Percentiles rank a stretch among this genome's conserved stretches.
These are phyloP conservation scores for Heteromormyrus szaboi DNA, from an alignment of 2,797 vertebrate genomes.

Conservation along the genomic window DNA sequence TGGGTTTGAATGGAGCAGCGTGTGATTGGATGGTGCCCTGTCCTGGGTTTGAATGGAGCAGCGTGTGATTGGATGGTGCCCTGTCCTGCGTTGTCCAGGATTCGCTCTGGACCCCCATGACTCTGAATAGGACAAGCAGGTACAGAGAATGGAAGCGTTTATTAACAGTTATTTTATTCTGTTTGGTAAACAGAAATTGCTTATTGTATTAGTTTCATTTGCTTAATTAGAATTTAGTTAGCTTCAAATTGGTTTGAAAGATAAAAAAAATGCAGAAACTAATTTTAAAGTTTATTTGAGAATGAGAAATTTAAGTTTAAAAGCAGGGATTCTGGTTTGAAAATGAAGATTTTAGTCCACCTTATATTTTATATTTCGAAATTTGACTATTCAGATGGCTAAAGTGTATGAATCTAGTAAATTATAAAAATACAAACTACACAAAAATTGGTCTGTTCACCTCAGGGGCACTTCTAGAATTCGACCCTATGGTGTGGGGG, in stretches of 20 bases:
- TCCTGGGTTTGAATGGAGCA: no score
- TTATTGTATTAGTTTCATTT: not conserved
- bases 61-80: no score
- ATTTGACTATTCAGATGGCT: not conserved
- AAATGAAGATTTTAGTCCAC: not conserved
- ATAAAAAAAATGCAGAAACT: not conserved
- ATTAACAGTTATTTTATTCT: not conserved
- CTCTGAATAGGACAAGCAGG: not conserved
- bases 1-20: not conserved
- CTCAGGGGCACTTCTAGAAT: not conserved
- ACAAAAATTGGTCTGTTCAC: not conserved
- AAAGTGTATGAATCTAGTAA: not conserved
- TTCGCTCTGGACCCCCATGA: not conserved
- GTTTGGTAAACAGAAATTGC: not conserved
- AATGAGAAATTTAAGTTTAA: not conserved
- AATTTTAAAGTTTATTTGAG: not conserved
- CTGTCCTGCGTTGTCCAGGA: not conserved
- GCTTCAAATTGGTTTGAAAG: not conserved
- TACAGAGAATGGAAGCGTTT: not conserved
- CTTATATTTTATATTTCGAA: not conserved
- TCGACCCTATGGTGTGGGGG: not conserved
- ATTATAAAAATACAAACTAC: not conserved
- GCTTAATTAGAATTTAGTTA: not conserved
- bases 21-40: no score
- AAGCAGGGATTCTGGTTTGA: not conserved